Evolutionary conservation across 2,113 vertebrate species (phyloP), one percentile per base, ranked within the genome.

Genomic region (Aphyosemion australe): DNA sequence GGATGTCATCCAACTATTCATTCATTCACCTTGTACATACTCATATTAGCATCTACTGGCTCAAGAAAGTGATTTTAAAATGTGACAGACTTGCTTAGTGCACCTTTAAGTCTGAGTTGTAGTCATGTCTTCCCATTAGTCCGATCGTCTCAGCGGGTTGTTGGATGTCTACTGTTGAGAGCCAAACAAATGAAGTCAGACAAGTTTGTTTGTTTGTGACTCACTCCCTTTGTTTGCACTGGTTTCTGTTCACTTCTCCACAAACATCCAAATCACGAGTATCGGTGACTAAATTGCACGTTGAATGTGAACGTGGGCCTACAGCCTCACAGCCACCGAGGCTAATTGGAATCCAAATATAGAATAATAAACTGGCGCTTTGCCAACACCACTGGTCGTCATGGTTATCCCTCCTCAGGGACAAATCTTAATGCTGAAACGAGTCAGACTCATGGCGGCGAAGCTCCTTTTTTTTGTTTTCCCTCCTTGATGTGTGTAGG

Each of bases 291-390:
- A 68, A 87, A 84, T 72, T 80, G 70, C 62, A 54, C 15, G 14
- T 50, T 54, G 8, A 68, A 80, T 58, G 61, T 3, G 37, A 74
- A 65, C 21, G 56, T 49, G 55, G 42, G 81, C 81, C 77, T 69
- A 51, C 31, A 70, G 77, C 52, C 68, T 74, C 52, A 2, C 65
- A 72, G 84, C 76, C 76, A 59, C 55, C 4, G 65, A 78, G 78
- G 75, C 77, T 87, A 90, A 90, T 86, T 88, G 79, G 83, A 80
- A 77, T 78, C 86, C 83, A 83, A 80, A 90, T 87, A 82, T 84
- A 80, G 83, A 82, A 83, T 82, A 79, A 78, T 84, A 83, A 88
- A 87, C 79, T 54, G 48, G 72, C 54, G 13, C 61, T 77, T 80
- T 81, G 68, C 83, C 73, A 55, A 78, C 70, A 63, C 61, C 56